Base-by-base conservation (phyloP, 2,797 vertebrate species). In the Geotrypetes seraphini region DNA sequence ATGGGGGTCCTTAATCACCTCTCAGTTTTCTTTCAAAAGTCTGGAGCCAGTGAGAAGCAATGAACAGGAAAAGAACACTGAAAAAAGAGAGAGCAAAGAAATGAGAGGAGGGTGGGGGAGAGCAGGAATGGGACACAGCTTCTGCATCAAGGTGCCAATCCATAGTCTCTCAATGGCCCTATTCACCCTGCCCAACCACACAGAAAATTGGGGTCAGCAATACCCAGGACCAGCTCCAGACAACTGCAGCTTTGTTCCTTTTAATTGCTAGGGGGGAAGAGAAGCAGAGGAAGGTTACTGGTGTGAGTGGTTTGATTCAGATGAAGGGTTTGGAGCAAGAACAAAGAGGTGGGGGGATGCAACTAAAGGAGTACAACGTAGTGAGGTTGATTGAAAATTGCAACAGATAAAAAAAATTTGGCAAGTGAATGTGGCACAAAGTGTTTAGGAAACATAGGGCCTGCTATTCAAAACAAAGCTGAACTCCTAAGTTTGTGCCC, bases 181-280 rank as follows among this genome's bases (percentile, higher is more conserved):
- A 89, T 90, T 91, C 85, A 86, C 75, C 70, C 71, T 88, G 88
- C 71, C 81, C 87, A 90, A 87, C 85, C 88, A 89, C 83, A 88
- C 85, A 90, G 85, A 90, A 89, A 90, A 87, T 81, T 81, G 83
- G 82, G 61, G 83, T 83, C 80, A 81, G 78, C 82, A 49, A 36
- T 57, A 73, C 79, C 73, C 78, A 68, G 66, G 78, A 73, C 81
- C 82, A 83, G 78, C 77, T 73, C 81, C 54, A 72, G 80, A 86
- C 85, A 89, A 88, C 79, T 60, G 69, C 69, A 58, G 73, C 84
- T 87, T 88, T 87, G 84, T 86, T 79, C 83, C 74, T 72, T 57
- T 60, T 81, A 79, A 86, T 84, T 83, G 84, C 80, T 80, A n/a
- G n/a, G n/a, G n/a, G n/a, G n/a, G n/a, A n/a, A 53, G 51, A 65